Evolutionary conservation across 2,113 vertebrate genomes (phyloP), one percentile per base, ranked within the genome.

Genomic region (Tragelaphus buxtoni): DNA sequence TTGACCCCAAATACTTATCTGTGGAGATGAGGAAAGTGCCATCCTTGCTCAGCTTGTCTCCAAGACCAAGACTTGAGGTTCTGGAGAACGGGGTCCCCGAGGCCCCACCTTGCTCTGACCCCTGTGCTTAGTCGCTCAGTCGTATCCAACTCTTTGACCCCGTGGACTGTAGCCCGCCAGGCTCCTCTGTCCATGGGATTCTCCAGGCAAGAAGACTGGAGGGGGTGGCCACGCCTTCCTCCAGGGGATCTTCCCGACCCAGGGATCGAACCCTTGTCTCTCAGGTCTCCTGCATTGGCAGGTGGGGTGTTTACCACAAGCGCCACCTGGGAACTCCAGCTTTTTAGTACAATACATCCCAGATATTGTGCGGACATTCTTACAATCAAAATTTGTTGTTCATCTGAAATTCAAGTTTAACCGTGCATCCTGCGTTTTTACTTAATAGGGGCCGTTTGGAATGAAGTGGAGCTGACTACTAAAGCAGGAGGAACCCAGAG

Each of bases 11-110:
- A 28, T 11, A 16, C 24, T 42, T 39, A 4, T 17, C 81, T 26
- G 45, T 17, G 22, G 61, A 30, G 5, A 30, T 0, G 12, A 84
- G 79, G 47, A 69, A 39, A 42, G 10, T 1, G 0, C 26, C 4
- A 5, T 35, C 11, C 53, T 1, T 0, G 18, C 6, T 1, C 9
- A 17, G 42, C n/a, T 65, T 14, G 0, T 0, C 28, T 7, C 24
- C 0, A 0, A 2, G 45, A 24, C 16, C 5, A 32, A 5, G 13
- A 18, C 55, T 8, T 1, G 1, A 55, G 79, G 20, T 13, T 53
- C 53, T 0, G 13, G 53, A 32, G n/a, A 56, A 8, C 4, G 1
- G 3, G 45, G 12, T 28, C n/a, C 20, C 0, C 2, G 5, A 3
- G 17, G 2, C 17, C 65, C 11, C 56, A 8, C 11, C 3, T 7